A percentile compares a stretch with the other conserved stretches of the same genome.
Evolutionary conservation across 2,113 vertebrate species (phyloP).

Genomic region (Megalops atlanticus): DNA sequence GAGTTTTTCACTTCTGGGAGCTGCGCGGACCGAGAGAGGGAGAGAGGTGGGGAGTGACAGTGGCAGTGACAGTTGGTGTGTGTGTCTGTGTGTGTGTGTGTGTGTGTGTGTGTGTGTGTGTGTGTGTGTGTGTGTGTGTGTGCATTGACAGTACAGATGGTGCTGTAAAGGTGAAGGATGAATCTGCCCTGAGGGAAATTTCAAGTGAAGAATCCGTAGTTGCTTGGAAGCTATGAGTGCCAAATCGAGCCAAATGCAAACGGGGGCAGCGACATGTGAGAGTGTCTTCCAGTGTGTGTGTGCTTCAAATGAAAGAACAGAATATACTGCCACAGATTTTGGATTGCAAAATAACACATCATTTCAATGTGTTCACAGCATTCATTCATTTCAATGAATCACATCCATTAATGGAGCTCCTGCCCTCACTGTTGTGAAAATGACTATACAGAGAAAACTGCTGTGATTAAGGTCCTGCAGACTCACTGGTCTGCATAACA

Average conservation of each 20-base stretch:
- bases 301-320: too few species aligned
- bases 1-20: background rate
- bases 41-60: background rate
- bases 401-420: too few species aligned
- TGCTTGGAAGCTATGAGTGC: background rate
- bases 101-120: background rate
- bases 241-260: constrained; percentile 2
- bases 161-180: background rate
- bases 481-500: background rate
- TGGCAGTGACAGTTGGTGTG: background rate
- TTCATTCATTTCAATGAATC: too few species aligned
- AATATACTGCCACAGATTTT: too few species aligned
- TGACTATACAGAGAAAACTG: too few species aligned
- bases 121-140: background rate
- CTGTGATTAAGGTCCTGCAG: too few species aligned
- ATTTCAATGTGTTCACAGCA: too few species aligned
- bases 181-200: background rate
- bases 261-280: too few species aligned
- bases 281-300: background rate
- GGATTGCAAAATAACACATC: too few species aligned
- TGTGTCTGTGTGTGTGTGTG: background rate
- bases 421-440: too few species aligned
- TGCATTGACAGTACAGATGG: background rate
- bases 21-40: background rate
- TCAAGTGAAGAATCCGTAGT: background rate